These are phyloP conservation scores for Cyphomyrmex costatus DNA, from an alignment of 1,140 invertebrate genomes.

Conservation along the genomic window DNA sequence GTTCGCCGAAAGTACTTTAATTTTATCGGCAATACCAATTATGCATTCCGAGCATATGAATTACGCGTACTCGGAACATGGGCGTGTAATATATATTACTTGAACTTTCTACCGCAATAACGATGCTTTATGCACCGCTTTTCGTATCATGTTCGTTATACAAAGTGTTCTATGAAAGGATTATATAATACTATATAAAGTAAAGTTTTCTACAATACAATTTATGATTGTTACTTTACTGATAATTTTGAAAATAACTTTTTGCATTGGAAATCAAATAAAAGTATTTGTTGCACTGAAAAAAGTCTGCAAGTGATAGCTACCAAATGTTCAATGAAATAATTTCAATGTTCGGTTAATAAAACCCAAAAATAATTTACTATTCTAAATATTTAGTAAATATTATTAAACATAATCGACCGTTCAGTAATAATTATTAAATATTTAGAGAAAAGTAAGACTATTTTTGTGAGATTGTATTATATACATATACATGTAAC, in stretches of 20 bases:
- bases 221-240: neutral
- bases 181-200: neutral
- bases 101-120: conserved; percentile 53
- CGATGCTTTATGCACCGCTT: conserved; percentile 48
- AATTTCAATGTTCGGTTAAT: too few species aligned
- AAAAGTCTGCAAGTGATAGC: neutral
- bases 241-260: neutral
- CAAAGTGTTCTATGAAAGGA: conserved; percentile 10
- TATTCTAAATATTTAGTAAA: too few species aligned
- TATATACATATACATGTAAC: too few species aligned
- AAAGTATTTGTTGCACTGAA: neutral
- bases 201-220: neutral
- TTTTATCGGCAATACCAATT: conserved; percentile 73
- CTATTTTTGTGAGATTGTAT: too few species aligned
- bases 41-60: conserved; percentile 66
- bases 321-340: too few species aligned
- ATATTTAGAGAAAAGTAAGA: too few species aligned
- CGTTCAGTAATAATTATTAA: too few species aligned
- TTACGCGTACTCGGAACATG: conserved; percentile 56
- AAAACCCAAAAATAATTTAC: too few species aligned
- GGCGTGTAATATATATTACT: conserved; percentile 56
- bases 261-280: neutral
- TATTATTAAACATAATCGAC: too few species aligned
- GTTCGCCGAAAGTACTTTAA: conserved; percentile 67
- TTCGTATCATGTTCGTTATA: conserved; percentile 49